phyloP scores from a whole-genome alignment of 2,797 vertebrate genomes.

The Falco naumanni region DNA sequence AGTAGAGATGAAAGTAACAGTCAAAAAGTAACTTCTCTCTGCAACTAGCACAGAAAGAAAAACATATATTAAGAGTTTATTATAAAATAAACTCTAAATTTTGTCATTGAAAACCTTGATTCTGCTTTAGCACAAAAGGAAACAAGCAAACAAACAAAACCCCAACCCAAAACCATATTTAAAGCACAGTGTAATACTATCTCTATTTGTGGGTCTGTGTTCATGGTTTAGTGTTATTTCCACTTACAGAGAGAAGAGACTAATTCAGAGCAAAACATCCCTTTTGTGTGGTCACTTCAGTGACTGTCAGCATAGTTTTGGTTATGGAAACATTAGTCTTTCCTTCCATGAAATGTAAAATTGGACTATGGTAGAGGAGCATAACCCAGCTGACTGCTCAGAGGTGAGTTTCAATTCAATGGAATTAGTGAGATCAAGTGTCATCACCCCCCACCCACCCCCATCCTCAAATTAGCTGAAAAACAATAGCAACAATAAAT shows the following conservation, averaged over 20 bases:
- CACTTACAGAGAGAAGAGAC: background rate
- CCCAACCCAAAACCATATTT: fast-evolving
- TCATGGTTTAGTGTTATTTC: background rate
- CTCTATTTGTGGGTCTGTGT: background rate
- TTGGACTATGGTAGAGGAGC: background rate
- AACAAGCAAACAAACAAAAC: background rate
- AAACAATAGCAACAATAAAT: background rate
- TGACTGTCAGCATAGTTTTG: background rate
- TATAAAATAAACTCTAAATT: background rate
- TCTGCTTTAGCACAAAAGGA: background rate
- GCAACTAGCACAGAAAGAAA: background rate
- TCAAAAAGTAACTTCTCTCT: background rate
- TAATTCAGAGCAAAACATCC: background rate
- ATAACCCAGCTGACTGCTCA: background rate
- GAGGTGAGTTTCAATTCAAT: background rate
- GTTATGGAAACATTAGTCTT: background rate
- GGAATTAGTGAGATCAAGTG: background rate
- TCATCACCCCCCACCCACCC: no score
- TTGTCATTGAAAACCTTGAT: background rate
- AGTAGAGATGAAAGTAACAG: background rate
- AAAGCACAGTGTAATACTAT: background rate
- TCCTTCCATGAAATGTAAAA: background rate
- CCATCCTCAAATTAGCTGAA: background rate
- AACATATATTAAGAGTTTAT: background rate
- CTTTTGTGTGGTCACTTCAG: background rate